Conservation (phyloP, 2,113 vertebrate genomes). For the Microtus richardsoni region DNA sequence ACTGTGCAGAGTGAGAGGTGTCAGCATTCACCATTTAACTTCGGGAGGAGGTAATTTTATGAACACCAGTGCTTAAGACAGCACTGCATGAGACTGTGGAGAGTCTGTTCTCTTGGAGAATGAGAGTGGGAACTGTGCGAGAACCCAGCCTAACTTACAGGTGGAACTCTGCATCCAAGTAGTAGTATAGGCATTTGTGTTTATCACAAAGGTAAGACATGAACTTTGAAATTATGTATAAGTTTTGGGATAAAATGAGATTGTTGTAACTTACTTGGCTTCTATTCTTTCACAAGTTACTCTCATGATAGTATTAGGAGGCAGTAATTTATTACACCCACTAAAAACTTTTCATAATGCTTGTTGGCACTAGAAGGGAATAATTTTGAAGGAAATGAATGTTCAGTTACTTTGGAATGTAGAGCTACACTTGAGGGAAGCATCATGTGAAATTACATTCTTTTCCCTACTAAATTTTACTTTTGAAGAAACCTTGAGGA, state of each 20-base stretch:
- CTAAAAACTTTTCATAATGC: constrained; percentile 54
- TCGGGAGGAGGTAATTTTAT: not conserved
- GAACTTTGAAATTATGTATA: constrained; percentile 63
- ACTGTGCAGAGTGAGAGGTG: not conserved
- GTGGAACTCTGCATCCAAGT: constrained; percentile 53
- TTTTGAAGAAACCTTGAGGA: constrained; percentile 12
- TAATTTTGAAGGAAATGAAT: constrained; percentile 46
- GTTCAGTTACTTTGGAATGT: constrained; percentile 28
- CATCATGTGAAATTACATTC: constrained; percentile 15
- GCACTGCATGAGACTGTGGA: not conserved
- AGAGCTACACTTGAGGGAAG: constrained; percentile 43
- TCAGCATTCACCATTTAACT: not conserved
- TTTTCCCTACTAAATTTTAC: constrained; percentile 52
- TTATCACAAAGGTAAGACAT: constrained; percentile 68
- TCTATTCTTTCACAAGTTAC: constrained; percentile 53
- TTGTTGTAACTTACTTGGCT: constrained; percentile 54
- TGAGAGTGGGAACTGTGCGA: not conserved
- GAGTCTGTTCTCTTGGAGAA: constrained; percentile 36
- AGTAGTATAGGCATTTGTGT: constrained; percentile 16
- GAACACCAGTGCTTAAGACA: constrained; percentile 1
- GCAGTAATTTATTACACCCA: constrained; percentile 45
- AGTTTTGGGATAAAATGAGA: constrained; percentile 1
- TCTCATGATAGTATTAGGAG: constrained; percentile 42
- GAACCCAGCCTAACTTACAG: constrained; percentile 51
- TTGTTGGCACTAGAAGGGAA: constrained; percentile 53